Evolutionary conservation across 2,797 vertebrate species (phyloP).

Genomic region (Eulemur rubriventer): DNA sequence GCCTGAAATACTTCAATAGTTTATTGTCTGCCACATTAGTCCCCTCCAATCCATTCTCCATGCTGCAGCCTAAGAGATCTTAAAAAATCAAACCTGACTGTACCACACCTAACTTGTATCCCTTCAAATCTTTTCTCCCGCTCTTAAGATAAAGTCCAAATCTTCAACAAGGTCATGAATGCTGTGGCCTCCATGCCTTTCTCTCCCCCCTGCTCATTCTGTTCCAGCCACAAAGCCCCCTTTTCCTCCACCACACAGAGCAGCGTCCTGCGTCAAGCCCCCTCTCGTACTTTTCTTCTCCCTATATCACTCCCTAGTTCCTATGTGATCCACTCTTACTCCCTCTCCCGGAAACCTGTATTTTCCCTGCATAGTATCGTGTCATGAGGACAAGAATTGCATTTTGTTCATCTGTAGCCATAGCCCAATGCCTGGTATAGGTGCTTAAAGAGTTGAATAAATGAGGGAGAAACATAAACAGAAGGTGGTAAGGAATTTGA

Average conservation of each 20-base stretch:
- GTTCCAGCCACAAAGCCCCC: accelerated
- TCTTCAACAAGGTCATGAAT: neutral
- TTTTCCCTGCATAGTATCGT: neutral
- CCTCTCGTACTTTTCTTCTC: neutral
- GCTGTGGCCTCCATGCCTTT: neutral
- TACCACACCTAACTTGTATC: neutral
- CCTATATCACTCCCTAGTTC: neutral
- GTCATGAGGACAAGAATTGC: neutral
- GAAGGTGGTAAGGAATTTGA: neutral
- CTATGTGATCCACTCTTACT: neutral
- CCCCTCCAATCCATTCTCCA: neutral
- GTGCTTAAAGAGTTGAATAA: neutral
- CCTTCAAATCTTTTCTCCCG: neutral
- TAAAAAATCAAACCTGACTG: neutral
- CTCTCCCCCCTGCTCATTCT: neutral
- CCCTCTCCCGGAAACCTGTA: neutral
- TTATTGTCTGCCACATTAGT: neutral
- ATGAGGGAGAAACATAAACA: neutral
- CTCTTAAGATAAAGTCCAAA: neutral
- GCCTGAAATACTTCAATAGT: neutral
- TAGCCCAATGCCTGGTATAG: neutral
- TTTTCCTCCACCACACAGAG: neutral
- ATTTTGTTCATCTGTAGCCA: neutral
- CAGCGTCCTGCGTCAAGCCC: neutral
- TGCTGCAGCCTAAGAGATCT: neutral